A percentile compares a stretch with the other conserved stretches of the same genome.
Evolutionary conservation across 2,797 vertebrate genomes (phyloP).

Genomic region (Enteromius paludinosus): DNA sequence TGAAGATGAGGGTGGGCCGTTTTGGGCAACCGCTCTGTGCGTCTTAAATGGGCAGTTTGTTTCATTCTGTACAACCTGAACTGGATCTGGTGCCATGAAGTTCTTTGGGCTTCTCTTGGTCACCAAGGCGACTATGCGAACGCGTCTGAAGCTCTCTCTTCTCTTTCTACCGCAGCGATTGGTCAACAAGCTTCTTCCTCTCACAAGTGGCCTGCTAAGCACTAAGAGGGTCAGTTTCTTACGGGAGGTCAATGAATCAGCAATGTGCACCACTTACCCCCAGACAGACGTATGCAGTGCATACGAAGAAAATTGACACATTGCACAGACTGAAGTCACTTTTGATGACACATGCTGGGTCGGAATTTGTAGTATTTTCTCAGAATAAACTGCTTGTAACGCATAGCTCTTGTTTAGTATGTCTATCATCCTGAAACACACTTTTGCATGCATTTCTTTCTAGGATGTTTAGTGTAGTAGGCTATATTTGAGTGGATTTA

Average conservation of each 20-base stretch:
- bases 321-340: not conserved
- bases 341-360: not conserved
- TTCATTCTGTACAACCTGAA: conserved; percentile 31
- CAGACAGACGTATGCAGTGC: conserved; percentile 24
- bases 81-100: conserved; percentile 36
- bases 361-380: not conserved
- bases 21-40: not conserved
- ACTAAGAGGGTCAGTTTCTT: conserved; percentile 75
- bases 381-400: not conserved
- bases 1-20: conserved; percentile 28
- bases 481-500: conserved; percentile 20
- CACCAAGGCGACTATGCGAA: conserved; percentile 75
- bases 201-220: conserved; percentile 76
- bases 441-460: conserved; percentile 14
- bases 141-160: conserved; percentile 70
- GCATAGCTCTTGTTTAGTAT: conserved; percentile 12
- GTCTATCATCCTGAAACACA: not conserved
- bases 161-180: conserved; percentile 73
- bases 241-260: conserved; percentile 81
- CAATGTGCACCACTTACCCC: conserved; percentile 64
- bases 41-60: conserved; percentile 37
- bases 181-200: conserved; percentile 81
- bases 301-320: not conserved
- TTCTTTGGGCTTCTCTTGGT: conserved; percentile 60
- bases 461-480: not conserved